A percentile compares a stretch with the other conserved stretches of the same genome.
Evolutionary conservation across 2,888 invertebrate species (phyloP).

Genomic region (Graphium colonna): DNA sequence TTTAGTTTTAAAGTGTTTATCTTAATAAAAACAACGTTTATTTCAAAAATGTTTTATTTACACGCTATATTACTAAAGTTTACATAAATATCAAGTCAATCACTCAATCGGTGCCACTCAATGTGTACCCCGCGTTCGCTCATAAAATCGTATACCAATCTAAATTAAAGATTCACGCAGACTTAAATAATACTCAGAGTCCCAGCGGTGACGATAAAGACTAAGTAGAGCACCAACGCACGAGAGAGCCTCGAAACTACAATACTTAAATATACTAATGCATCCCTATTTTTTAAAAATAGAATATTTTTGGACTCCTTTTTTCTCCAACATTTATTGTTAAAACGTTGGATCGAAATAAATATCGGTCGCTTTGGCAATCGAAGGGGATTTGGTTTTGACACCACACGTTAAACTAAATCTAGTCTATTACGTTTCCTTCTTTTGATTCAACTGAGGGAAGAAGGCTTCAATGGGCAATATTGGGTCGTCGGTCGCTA

Average conservation of each 20-base stretch:
- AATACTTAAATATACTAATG: slow-evolving; percentile 23
- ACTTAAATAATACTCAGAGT: slow-evolving; percentile 18
- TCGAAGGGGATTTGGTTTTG: slow-evolving; percentile 63
- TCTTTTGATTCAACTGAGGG: slow-evolving; percentile 84
- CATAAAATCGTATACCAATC: not conserved
- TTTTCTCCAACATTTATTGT: not conserved
- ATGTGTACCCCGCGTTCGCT: slow-evolving; percentile 25
- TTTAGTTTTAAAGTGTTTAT: slow-evolving; percentile 30
- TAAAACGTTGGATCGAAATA: slow-evolving; percentile 15
- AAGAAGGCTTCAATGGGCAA: slow-evolving; percentile 91
- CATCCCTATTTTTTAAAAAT: slow-evolving; percentile 9
- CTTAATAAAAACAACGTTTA: slow-evolving; percentile 30
- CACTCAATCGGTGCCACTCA: slow-evolving; percentile 20
- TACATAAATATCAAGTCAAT: slow-evolving; percentile 51
- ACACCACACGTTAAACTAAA: slow-evolving; percentile 34
- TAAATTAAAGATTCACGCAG: slow-evolving; percentile 20
- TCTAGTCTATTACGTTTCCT: no score
- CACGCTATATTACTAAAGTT: slow-evolving; percentile 59
- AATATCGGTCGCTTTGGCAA: slow-evolving; percentile 62
- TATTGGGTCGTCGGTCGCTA: slow-evolving; percentile 89
- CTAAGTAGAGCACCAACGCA: slow-evolving; percentile 53
- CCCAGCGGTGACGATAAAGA: slow-evolving; percentile 30
- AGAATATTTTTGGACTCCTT: slow-evolving; percentile 28
- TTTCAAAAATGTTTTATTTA: slow-evolving; percentile 58
- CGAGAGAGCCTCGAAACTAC: slow-evolving; percentile 24